Percentiles rank a stretch among this genome's conserved stretches.
These are phyloP conservation scores for Torymus texanus DNA, from an alignment of 2,888 invertebrate genomes.

Conservation along the genomic window DNA sequence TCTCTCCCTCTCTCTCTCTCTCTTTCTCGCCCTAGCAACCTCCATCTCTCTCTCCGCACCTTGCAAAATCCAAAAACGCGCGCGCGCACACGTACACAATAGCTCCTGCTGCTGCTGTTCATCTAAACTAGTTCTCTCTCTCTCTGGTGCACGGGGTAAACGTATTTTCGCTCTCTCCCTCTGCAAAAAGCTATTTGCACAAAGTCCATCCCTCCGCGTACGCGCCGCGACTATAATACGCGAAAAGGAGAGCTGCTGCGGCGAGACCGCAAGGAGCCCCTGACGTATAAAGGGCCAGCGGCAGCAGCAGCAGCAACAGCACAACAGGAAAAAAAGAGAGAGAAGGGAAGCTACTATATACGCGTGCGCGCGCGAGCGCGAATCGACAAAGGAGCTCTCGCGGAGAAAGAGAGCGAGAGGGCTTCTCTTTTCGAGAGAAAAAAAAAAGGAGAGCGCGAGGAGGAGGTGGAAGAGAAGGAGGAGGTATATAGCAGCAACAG, in stretches of 20 bases:
- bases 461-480: too few relatives aligned
- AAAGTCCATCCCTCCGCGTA: neutral
- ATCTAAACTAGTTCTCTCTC: slow-evolving; percentile 6
- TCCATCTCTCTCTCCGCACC: too few relatives aligned
- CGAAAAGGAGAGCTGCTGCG: neutral
- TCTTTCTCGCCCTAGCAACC: too few relatives aligned
- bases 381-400: slow-evolving; percentile 34
- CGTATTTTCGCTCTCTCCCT: neutral
- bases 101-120: neutral
- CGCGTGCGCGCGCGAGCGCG: slow-evolving; percentile 19
- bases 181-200: slow-evolving; percentile 23
- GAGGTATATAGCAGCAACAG: too few relatives aligned
- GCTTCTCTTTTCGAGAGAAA: neutral
- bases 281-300: neutral
- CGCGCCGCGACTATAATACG: too few relatives aligned
- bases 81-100: neutral
- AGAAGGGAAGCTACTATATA: neutral
- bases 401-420: neutral
- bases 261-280: neutral
- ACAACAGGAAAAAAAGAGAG: slow-evolving; percentile 18
- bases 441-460: slow-evolving; percentile 1
- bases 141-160: neutral
- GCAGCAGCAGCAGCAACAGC: neutral
- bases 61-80: too few relatives aligned
- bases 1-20: neutral